Conservation (phyloP, 2,113 vertebrate species). For the Microcebus tavaratra region DNA sequence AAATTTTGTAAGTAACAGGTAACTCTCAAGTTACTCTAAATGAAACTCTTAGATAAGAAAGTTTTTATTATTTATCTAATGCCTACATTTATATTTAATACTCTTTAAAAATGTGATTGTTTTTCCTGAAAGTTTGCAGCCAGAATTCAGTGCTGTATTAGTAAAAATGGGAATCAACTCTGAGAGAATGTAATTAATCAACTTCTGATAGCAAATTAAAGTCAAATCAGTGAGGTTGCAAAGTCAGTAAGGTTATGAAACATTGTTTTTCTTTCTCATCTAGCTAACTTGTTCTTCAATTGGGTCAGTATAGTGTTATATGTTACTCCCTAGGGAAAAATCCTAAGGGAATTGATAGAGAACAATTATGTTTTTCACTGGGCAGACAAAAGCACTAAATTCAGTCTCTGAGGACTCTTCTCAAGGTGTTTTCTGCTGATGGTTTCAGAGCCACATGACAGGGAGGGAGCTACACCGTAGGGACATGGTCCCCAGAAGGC, state of each 20-base stretch:
- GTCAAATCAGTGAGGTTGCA: neutral
- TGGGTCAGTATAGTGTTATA: slow-evolving; percentile 24
- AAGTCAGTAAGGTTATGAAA: neutral
- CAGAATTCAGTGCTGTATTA: neutral
- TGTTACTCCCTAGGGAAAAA: slow-evolving; percentile 32
- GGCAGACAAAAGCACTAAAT: slow-evolving; percentile 70
- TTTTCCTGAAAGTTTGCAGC: neutral
- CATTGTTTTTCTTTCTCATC: slow-evolving; percentile 51
- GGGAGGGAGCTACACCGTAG: slow-evolving; percentile 8
- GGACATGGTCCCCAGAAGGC: neutral
- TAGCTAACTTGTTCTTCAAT: slow-evolving; percentile 57
- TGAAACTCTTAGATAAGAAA: slow-evolving; percentile 6
- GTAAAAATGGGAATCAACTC: neutral
- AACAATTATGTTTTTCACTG: slow-evolving; percentile 70
- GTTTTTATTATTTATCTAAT: slow-evolving; percentile 21
- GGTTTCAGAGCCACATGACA: neutral
- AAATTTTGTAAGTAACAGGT: neutral
- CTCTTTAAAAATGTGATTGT: slow-evolving; percentile 3
- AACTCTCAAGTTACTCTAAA: slow-evolving; percentile 6
- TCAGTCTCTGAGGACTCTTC: neutral
- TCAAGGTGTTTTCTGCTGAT: slow-evolving; percentile 63
- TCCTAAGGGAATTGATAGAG: slow-evolving; percentile 40
- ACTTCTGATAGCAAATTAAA: slow-evolving; percentile 38
- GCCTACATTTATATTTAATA: neutral
- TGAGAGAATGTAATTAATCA: neutral